Evolutionary conservation across 2,797 vertebrate genomes (phyloP), one percentile per base, ranked within the genome.

Genomic region (Calcarius lapponicus): DNA sequence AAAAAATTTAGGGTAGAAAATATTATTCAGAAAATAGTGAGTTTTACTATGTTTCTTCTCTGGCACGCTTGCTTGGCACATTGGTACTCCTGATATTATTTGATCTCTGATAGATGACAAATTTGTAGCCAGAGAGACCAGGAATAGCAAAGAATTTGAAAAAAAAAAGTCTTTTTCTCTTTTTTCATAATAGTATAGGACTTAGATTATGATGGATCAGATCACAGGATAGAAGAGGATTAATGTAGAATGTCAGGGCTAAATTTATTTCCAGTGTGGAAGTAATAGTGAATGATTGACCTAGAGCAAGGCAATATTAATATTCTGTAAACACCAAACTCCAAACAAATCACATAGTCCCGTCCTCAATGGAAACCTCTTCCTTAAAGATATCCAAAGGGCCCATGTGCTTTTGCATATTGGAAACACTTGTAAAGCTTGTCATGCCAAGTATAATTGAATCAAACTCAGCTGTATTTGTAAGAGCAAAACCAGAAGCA

Each of bases 381-480:
- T 88, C 43, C 73, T 90, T 79, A 93, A 92, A 92, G 20, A 83
- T 72, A 80, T 86, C 75, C 76, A 86, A 93, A 78, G 42, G 28
- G 34, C 80, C 64, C 45, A 36, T 65, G 42, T 82, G 71, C 82
- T 94, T 94, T 95, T 82, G 84, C 78, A 89, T 67, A 82, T 51
- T 78, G 29, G 67, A 92, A 96, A 89, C 50, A 61, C 72, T 91
- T 87, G 42, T 57, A 72, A 87, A 91, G 42, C 50, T 92, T 83
- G n/a, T 80, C 57, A 89, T 92, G 84, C 57, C 86, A 92, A 80
- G 43, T 87, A 61, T 65, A 82, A 89, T 82, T 94, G 71, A 96
- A 78, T 18, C 0, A 1, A 94, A 91, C 42, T 53, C 53, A 91
- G 67, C 2, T 58, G 53, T 95, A 91, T 91, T 54, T 85, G 29